Base-by-base conservation (phyloP, 2,113 vertebrate genomes). In the Gadus macrocephalus region DNA sequence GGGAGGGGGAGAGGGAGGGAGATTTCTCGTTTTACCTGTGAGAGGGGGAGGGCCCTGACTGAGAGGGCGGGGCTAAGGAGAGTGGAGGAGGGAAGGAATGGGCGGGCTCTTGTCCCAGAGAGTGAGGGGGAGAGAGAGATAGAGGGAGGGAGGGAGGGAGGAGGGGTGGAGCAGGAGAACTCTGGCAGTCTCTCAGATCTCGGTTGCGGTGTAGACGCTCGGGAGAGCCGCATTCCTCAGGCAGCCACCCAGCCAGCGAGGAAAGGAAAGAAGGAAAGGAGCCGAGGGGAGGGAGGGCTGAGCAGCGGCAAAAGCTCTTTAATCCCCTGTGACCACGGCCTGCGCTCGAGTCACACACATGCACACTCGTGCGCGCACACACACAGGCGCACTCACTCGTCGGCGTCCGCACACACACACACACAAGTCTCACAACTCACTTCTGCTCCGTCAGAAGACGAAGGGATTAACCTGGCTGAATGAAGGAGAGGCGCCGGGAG, bases 151-250 rank as follows among this genome's bases (percentile, higher is more conserved):
- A 74, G 76, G 66, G 75, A 49, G 67, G 65, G 64, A n/a, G 58
- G 35, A 17, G 15, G 64, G 53, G 61, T 77, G 72, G 67, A 62
- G 42, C 66, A 31, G 76, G 83, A 78, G 73, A 78, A 74, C 69
- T 80, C 79, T 12, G 73, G 83, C 74, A 81, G 74, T 77, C 86
- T 78, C 66, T 86, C 85, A 82, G 78, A 86, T 81, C 82, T 79
- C 28, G 14, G 73, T 77, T 84, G 79, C 70, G 76, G 81, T 66
- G 79, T 88, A 78, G 87, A 85, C 82, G 85, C 81, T 75, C 78
- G 78, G 82, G 77, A 87, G 86, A 86, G 84, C 82, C 81, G 78
- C 89, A 89, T 92, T 91, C 90, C 86, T 81, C 69, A 86, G 79
- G 80, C 81, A 85, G 79, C 73, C 62, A 67, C 42, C 42, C 42